Base-by-base conservation (phyloP, 2,888 invertebrate genomes). In the Melitaea athalia region DNA sequence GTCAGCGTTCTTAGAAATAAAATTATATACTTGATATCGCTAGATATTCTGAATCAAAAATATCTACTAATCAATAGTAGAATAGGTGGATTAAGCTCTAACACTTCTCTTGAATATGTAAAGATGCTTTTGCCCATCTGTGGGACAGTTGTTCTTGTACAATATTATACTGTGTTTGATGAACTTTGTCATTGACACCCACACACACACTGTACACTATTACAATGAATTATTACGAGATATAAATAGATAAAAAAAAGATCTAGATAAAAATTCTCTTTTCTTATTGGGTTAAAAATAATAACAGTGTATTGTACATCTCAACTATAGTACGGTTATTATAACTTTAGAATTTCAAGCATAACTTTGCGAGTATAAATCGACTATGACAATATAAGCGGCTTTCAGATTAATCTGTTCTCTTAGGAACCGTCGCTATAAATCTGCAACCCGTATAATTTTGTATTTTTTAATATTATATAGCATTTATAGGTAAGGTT, bases 311-410 rank as follows among this genome's bases (percentile, higher is more conserved):
- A 6, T 57, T 57, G 38, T 57, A 38, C 47, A 45, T 33, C 6
- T 0, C n/a, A n/a, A 8, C 55, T 33, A 33, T 6, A 15, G 15
- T 10, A 49, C n/a, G 14, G 47, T n/a, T 49, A n/a, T 49, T n/a
- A 10, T 45, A 63, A 63, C 52, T 63, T 43, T 33, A 38, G n/a
- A 38, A 38, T 33, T 15, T 57, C 43, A 43, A 43, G 50, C 38
- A 43, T 52, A 65, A 65, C 52, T 50, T 59, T 43, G 43, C 24
- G 50, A 59, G 49, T 47, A 43, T 52, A 59, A 65, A 47, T 52
- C 38, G 33, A 12, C 64, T 59, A 38, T 38, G 49, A 64, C 64
- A 49, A 33, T 59, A 52, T 15, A 52, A 52, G 52, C 52, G 57
- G 49, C 64, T 65, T 60, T 31, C 43, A 59, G 50, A 52, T 52